These are phyloP conservation scores for Isurus oxyrinchus DNA, from an alignment of 2,113 vertebrate species.

Conservation along the genomic window DNA sequence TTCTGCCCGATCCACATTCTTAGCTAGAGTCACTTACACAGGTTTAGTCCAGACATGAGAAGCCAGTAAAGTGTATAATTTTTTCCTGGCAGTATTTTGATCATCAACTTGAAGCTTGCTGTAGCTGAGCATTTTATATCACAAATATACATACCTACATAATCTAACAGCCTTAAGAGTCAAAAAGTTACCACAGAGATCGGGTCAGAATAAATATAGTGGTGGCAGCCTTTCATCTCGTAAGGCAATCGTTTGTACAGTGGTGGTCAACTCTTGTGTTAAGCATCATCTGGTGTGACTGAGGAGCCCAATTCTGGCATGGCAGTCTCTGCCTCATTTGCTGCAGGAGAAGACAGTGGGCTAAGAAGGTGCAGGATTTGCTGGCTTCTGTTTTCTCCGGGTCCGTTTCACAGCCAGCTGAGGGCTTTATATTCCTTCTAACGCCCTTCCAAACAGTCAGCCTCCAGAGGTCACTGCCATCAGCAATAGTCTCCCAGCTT, in stretches of 20 bases:
- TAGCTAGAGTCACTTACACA: background rate
- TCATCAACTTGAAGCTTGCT: background rate
- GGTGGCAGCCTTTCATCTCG: background rate
- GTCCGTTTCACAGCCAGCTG: background rate
- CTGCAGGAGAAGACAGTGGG: background rate
- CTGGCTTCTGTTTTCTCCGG: background rate
- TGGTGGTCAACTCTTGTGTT: background rate
- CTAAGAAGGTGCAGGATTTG: background rate
- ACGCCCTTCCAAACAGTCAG: background rate
- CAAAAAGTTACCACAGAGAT: background rate
- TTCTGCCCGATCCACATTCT: background rate
- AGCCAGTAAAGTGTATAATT: background rate
- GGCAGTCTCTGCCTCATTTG: too few species aligned
- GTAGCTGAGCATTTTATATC: background rate
- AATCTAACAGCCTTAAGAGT: background rate
- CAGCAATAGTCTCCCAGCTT: background rate
- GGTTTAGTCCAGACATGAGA: background rate
- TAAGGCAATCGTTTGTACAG: background rate
- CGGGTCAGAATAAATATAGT: background rate
- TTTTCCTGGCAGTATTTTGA: background rate
- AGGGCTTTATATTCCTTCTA: background rate
- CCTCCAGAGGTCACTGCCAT: background rate
- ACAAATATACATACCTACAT: background rate
- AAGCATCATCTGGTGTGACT: background rate
- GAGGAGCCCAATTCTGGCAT: background rate